phyloP scores from a whole-genome alignment of 2,113 vertebrate genomes.

The Scomber scombrus region DNA sequence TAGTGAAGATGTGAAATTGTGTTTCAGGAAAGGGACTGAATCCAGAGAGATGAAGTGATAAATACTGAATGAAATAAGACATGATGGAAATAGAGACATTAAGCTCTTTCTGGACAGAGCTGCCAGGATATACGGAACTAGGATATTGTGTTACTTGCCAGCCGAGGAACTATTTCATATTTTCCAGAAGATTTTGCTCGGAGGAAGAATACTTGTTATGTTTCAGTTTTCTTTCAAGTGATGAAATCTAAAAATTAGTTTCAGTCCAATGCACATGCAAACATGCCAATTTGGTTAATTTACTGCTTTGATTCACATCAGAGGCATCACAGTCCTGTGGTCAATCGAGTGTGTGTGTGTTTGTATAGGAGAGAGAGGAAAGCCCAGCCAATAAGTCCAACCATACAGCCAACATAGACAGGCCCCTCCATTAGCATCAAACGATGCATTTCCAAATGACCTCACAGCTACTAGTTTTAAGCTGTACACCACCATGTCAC shows the following conservation, averaged over 20 bases:
- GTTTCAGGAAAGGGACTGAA: slow-evolving; percentile 30
- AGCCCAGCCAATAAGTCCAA: slow-evolving; percentile 37
- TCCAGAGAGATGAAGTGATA: slow-evolving; percentile 53
- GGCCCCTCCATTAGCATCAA: slow-evolving; percentile 63
- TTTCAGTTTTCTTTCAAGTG: slow-evolving; percentile 21
- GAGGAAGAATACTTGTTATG: slow-evolving; percentile 20
- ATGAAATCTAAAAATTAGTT: slow-evolving; percentile 44
- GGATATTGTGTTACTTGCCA: slow-evolving; percentile 30
- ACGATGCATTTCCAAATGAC: slow-evolving; percentile 63
- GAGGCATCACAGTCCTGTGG: slow-evolving; percentile 34
- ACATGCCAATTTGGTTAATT: slow-evolving; percentile 45
- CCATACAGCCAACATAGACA: slow-evolving; percentile 60
- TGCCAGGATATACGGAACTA: slow-evolving; percentile 36
- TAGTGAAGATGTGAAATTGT: background rate
- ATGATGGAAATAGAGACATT: slow-evolving; percentile 37
- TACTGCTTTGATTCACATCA: slow-evolving; percentile 55
- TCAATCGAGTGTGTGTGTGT: slow-evolving; percentile 48
- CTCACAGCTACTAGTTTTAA: slow-evolving; percentile 35
- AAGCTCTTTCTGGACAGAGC: slow-evolving; percentile 2
- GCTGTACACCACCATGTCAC: slow-evolving; percentile 24
- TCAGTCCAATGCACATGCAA: slow-evolving; percentile 43
- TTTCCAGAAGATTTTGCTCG: slow-evolving; percentile 40
- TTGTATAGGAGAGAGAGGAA: slow-evolving; percentile 23
- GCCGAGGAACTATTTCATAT: slow-evolving; percentile 17
- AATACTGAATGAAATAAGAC: slow-evolving; percentile 46